Percentiles rank a stretch among this genome's conserved stretches.
Evolutionary conservation across 2,797 vertebrate genomes (phyloP).

Genomic region (Pristis pectinata): DNA sequence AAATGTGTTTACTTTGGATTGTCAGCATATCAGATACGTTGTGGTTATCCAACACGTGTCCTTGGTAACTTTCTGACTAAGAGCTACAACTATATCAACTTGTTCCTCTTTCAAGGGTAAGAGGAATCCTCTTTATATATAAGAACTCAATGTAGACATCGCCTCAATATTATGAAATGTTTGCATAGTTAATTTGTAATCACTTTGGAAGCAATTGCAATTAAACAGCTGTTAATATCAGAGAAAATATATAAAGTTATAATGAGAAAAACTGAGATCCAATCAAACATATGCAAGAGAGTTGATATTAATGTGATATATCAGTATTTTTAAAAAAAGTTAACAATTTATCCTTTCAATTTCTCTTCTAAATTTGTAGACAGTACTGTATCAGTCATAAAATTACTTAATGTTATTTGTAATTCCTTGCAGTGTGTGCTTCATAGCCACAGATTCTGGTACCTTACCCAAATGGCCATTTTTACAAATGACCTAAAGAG

Average conservation of each 20-base stretch:
- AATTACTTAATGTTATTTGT: not conserved
- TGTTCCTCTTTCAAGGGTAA: constrained; percentile 98
- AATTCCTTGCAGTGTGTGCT: not conserved
- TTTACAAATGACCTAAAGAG: not conserved
- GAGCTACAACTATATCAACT: constrained; percentile 97
- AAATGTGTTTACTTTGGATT: constrained; percentile 98
- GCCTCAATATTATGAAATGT: not conserved
- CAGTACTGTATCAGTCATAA: not conserved
- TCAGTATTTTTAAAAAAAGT: not conserved
- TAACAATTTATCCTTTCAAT: not conserved
- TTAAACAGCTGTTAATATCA: not conserved
- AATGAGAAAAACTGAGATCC: not conserved
- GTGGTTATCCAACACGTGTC: constrained; percentile 92
- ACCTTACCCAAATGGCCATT: not conserved
- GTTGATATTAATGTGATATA: not conserved
- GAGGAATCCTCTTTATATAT: constrained; percentile 44
- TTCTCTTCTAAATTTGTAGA: not conserved
- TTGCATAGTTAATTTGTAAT: not conserved
- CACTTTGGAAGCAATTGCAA: not conserved
- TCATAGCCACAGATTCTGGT: not conserved
- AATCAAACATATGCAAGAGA: not conserved
- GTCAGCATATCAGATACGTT: constrained; percentile 98
- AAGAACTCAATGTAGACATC: not conserved
- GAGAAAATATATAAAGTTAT: not conserved
- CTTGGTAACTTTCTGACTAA: constrained; percentile 98